These are phyloP conservation scores for Andrena trimmerana DNA, from an alignment of 2,888 invertebrate genomes.

Conservation along the genomic window DNA sequence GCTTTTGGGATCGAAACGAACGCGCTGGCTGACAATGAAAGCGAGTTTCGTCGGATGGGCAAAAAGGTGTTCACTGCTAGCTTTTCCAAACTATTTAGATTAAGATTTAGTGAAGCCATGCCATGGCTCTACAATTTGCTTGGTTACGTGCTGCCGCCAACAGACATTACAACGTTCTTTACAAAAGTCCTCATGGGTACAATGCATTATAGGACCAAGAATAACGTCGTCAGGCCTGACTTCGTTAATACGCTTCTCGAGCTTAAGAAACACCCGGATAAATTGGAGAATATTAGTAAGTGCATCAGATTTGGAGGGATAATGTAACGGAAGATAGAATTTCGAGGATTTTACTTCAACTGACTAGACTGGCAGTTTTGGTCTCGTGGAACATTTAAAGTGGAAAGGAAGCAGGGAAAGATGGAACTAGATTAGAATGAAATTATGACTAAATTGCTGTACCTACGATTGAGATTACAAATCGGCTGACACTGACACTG, in stretches of 20 bases:
- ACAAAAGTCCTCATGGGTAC: constrained; percentile 78
- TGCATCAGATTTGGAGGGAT: background rate
- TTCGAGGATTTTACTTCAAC: too few species aligned
- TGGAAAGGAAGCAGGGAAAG: too few species aligned
- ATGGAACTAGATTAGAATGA: too few species aligned
- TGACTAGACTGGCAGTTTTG: too few species aligned
- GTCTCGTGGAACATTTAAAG: too few species aligned
- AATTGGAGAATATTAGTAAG: constrained; percentile 71
- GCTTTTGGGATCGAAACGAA: constrained; percentile 84
- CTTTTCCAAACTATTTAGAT: constrained; percentile 38
- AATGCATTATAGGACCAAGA: constrained; percentile 81
- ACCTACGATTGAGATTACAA: too few species aligned
- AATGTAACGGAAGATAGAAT: background rate
- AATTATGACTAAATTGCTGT: too few species aligned
- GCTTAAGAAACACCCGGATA: constrained; percentile 74
- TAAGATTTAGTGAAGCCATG: constrained; percentile 50
- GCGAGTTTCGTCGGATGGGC: constrained; percentile 82
- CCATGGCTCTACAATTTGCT: constrained; percentile 71
- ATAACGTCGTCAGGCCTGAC: constrained; percentile 83
- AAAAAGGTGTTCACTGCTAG: constrained; percentile 71
- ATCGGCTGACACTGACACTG: too few species aligned
- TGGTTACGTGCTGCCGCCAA: constrained; percentile 64
- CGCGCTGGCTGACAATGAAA: constrained; percentile 77
- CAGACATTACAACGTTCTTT: constrained; percentile 79
- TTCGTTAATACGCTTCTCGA: constrained; percentile 84